These are phyloP conservation scores for Chionomys nivalis DNA, from an alignment of 2,113 vertebrate genomes.

Conservation along the genomic window DNA sequence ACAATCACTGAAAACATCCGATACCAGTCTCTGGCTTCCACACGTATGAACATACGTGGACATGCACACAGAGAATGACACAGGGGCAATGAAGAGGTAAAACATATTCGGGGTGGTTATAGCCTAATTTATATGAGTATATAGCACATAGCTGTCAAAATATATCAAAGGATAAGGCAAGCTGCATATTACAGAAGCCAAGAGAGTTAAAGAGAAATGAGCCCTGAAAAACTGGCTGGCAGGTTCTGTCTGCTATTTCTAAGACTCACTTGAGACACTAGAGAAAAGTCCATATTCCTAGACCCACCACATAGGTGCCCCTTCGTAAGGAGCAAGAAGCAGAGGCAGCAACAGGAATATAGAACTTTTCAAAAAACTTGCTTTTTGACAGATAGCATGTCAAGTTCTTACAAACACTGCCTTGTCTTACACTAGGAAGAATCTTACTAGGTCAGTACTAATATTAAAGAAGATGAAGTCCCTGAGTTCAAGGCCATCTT, in stretches of 20 bases:
- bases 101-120: not conserved
- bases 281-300: not conserved
- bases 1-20: no score
- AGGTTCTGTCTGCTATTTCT: not conserved
- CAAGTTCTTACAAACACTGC: not conserved
- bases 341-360: not conserved
- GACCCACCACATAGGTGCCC: not conserved
- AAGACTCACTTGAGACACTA: not conserved
- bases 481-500: not conserved
- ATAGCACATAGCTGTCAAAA: not conserved
- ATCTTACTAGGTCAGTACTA: not conserved
- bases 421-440: not conserved
- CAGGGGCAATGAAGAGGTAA: not conserved
- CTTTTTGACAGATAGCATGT: not conserved
- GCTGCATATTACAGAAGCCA: not conserved
- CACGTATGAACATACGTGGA: not conserved
- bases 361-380: not conserved
- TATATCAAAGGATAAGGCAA: not conserved
- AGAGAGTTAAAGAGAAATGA: not conserved
- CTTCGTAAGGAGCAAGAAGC: not conserved
- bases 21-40: not conserved
- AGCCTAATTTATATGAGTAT: not conserved
- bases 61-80: not conserved
- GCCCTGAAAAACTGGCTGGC: not conserved
- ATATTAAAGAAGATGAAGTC: not conserved